Conservation (phyloP, 2,113 vertebrate genomes). For the Balaenoptera acutorostrata region DNA sequence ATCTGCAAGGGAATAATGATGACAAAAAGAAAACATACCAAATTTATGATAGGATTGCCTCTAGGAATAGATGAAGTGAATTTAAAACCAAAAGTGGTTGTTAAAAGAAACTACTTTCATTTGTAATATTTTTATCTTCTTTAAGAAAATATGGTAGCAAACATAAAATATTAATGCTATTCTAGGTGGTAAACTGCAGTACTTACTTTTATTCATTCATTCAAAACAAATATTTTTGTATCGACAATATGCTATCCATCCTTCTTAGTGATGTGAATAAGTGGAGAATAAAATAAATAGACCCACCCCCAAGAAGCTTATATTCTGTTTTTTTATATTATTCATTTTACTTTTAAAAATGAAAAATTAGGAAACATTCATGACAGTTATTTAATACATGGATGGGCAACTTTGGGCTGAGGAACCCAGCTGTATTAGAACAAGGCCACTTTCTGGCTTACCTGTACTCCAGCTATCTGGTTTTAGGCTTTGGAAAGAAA, state of each 20-base stretch:
- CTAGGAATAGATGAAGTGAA: not conserved
- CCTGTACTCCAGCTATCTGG: not conserved
- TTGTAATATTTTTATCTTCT: not conserved
- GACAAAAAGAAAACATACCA: not conserved
- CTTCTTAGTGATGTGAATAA: not conserved
- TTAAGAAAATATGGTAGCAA: not conserved
- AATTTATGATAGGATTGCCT: not conserved
- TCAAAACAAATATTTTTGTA: not conserved
- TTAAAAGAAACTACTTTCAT: not conserved
- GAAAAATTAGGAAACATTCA: not conserved
- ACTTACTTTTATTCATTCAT: not conserved
- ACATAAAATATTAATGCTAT: not conserved
- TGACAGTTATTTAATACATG: not conserved
- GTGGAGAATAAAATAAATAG: not conserved
- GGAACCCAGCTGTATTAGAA: not conserved
- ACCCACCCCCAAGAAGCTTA: not conserved
- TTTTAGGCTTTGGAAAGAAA: not conserved
- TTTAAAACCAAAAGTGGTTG: not conserved
- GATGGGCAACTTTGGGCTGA: not conserved
- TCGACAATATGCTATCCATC: not conserved
- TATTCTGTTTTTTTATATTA: not conserved
- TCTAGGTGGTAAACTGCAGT: not conserved
- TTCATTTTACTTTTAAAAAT: not conserved
- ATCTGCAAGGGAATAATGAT: not conserved
- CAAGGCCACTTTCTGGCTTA: not conserved